Evolutionary conservation across 2,113 vertebrate species (phyloP).

Genomic region (Monopterus albus): DNA sequence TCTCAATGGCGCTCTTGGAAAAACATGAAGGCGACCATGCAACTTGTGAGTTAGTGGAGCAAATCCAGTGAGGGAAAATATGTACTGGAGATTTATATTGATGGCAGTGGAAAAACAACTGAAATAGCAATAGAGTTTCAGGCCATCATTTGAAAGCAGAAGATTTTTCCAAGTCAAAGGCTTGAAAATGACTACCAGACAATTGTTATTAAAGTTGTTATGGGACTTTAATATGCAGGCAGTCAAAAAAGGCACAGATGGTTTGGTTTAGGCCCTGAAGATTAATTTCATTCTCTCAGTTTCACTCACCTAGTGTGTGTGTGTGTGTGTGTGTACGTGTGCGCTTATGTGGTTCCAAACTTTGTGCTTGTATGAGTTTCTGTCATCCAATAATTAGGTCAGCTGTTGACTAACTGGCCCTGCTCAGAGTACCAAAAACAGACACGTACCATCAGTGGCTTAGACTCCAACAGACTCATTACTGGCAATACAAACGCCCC

Average conservation of each 20-base stretch:
- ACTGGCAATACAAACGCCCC: conserved; percentile 51
- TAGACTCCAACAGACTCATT: conserved; percentile 48
- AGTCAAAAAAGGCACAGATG: conserved; percentile 17
- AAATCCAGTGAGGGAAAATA: conserved; percentile 66
- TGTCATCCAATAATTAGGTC: conserved; percentile 38
- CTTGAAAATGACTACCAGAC: conserved; percentile 42
- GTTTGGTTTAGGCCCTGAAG: conserved; percentile 16
- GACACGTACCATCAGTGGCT: conserved; percentile 22
- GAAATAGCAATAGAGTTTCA: conserved; percentile 58
- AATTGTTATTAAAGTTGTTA: conserved; percentile 49
- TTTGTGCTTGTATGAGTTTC: conserved; percentile 24
- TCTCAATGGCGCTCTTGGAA: conserved; percentile 56
- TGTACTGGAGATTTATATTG: conserved; percentile 59
- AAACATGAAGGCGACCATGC: conserved; percentile 55
- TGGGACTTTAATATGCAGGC: conserved; percentile 45
- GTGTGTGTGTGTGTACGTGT: conserved; percentile 6
- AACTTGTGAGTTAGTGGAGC: conserved; percentile 65
- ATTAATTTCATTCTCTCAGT: conserved; percentile 9
- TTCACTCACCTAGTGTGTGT: neutral
- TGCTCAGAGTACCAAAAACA: conserved; percentile 40
- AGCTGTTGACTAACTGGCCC: conserved; percentile 34
- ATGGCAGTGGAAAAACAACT: conserved; percentile 74
- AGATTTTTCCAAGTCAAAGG: conserved; percentile 47
- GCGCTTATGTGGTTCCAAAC: conserved; percentile 22
- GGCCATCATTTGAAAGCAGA: conserved; percentile 47